phyloP scores from a whole-genome alignment of 2,113 vertebrate species.

The Rhizomys pruinosus region DNA sequence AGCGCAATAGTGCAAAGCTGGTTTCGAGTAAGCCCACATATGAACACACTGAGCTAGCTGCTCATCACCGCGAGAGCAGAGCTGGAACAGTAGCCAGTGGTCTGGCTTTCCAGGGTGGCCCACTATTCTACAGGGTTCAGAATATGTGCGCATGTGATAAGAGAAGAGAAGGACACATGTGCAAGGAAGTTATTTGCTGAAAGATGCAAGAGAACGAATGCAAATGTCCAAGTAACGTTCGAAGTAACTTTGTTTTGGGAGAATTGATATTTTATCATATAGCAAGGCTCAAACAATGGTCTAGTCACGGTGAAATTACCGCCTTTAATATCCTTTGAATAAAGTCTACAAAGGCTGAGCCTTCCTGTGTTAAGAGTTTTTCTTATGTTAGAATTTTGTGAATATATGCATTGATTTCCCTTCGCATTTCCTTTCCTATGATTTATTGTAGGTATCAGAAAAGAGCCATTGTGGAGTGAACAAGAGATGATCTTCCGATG shows the following conservation, averaged over 20 bases:
- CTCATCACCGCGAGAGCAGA: background rate
- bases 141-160: background rate
- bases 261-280: background rate
- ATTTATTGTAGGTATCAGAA: background rate
- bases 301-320: background rate
- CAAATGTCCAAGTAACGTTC: too few relatives aligned
- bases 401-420: background rate
- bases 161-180: background rate
- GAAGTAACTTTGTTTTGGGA: too few relatives aligned
- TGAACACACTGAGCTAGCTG: background rate
- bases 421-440: background rate
- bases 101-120: background rate
- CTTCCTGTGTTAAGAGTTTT: background rate
- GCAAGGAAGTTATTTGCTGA: background rate
- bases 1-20: too few relatives aligned
- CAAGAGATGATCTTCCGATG: too few relatives aligned
- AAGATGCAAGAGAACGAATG: background rate
- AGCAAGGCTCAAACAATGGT: background rate
- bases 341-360: background rate
- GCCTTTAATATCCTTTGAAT: background rate
- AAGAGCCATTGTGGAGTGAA: too few relatives aligned
- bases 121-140: background rate
- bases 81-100: background rate
- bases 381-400: background rate
- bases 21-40: background rate